Evolutionary conservation across 2,113 vertebrate species (phyloP).

Genomic region (Elanus axillaris): DNA sequence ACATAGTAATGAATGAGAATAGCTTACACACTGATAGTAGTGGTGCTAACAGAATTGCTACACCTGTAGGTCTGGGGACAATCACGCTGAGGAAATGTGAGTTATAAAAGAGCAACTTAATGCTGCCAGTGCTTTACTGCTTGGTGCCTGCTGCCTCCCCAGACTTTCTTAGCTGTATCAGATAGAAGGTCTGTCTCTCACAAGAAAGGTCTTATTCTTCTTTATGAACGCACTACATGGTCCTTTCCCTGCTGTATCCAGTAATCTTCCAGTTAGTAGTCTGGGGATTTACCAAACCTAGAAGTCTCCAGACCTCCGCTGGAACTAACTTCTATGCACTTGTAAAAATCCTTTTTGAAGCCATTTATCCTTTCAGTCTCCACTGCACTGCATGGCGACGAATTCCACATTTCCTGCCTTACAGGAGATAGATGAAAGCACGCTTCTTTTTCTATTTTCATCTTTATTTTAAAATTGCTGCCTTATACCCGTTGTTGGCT

Average conservation of each 20-base stretch:
- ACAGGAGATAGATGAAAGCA: neutral
- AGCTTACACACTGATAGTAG: fast-evolving
- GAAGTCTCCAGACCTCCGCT: neutral
- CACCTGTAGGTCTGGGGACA: neutral
- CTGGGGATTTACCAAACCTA: neutral
- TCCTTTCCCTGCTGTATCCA: neutral
- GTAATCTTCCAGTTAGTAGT: neutral
- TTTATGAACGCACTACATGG: neutral
- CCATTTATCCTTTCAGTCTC: neutral
- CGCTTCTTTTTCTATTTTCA: neutral
- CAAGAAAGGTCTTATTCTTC: neutral
- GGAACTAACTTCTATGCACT: neutral
- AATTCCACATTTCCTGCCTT: neutral
- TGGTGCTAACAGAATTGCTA: neutral
- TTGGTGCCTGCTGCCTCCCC: neutral
- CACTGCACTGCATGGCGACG: fast-evolving
- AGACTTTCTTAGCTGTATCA: neutral
- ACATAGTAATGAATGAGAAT: neutral
- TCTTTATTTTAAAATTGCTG: neutral
- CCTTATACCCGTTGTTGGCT: neutral
- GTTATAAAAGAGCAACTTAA: neutral
- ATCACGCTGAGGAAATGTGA: neutral
- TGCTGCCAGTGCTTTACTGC: neutral
- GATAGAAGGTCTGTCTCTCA: neutral
- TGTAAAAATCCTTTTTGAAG: neutral